These are phyloP conservation scores for Galerucella nymphaeae DNA, from an alignment of 2,888 invertebrate genomes.

Conservation along the genomic window DNA sequence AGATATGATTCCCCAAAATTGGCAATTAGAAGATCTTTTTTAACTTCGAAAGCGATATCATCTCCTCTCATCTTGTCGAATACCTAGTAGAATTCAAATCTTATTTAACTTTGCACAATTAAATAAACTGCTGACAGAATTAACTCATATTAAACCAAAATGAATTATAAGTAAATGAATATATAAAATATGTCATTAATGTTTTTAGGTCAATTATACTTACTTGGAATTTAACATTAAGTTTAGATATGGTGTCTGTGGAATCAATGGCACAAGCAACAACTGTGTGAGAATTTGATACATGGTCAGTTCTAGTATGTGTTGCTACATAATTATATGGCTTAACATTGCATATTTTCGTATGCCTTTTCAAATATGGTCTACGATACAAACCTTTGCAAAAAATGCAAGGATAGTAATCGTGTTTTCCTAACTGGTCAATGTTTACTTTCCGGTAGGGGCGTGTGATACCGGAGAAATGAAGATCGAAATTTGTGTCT, in stretches of 20 bases:
- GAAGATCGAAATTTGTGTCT: too few species aligned
- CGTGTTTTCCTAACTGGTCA: too few species aligned
- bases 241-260: conserved; percentile 43
- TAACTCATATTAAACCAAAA: too few species aligned
- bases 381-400: too few species aligned
- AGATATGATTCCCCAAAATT: conserved; percentile 47
- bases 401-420: too few species aligned
- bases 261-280: conserved; percentile 42
- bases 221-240: conserved; percentile 40
- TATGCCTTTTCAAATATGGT: too few species aligned
- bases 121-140: too few species aligned
- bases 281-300: conserved; percentile 38
- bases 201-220: conserved; percentile 30
- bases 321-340: too few species aligned
- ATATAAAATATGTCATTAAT: conserved; percentile 18
- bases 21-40: conserved; percentile 47
- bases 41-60: conserved; percentile 44
- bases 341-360: too few species aligned
- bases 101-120: too few species aligned
- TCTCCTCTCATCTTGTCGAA: conserved; percentile 47
- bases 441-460: too few species aligned
- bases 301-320: background rate
- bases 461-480: too few species aligned
- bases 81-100: conserved; percentile 35
- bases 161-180: background rate